Conservation (phyloP, 2,797 vertebrate species). For the Pempheris klunzingeri region DNA sequence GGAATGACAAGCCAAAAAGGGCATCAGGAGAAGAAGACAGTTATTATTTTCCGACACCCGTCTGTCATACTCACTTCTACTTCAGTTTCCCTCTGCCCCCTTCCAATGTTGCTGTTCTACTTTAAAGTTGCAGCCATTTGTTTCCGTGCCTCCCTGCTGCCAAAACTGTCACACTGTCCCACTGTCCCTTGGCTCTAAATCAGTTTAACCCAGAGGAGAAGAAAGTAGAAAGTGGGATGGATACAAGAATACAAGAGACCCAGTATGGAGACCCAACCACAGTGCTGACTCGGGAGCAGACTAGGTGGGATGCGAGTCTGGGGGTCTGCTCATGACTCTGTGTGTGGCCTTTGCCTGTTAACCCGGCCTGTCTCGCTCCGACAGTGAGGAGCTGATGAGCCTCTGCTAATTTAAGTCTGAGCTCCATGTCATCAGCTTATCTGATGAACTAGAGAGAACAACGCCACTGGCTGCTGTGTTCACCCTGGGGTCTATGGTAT, state of each 20-base stretch:
- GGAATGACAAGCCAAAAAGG: background rate
- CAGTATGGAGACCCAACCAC: constrained; percentile 26
- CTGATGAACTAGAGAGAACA: constrained; percentile 69
- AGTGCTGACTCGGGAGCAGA: constrained; percentile 41
- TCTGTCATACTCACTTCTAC: background rate
- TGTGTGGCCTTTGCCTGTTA: constrained; percentile 70
- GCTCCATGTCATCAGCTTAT: constrained; percentile 76
- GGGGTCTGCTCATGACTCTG: constrained; percentile 37
- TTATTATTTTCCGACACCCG: too few species aligned
- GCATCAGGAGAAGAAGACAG: background rate
- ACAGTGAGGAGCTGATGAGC: constrained; percentile 64
- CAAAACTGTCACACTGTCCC: background rate
- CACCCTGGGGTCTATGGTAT: constrained; percentile 36
- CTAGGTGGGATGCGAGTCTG: constrained; percentile 9
- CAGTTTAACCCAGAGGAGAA: background rate
- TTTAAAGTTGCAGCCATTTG: background rate
- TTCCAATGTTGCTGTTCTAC: background rate
- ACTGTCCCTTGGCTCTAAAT: background rate
- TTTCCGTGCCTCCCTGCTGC: background rate
- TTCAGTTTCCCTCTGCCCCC: background rate
- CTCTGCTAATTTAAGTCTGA: constrained; percentile 77
- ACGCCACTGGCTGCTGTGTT: constrained; percentile 63
- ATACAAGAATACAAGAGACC: constrained; percentile 8
- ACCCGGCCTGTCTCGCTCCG: constrained; percentile 47
- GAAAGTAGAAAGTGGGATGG: background rate